Conservation (phyloP, 2,797 vertebrate genomes). For the Lates japonicus region DNA sequence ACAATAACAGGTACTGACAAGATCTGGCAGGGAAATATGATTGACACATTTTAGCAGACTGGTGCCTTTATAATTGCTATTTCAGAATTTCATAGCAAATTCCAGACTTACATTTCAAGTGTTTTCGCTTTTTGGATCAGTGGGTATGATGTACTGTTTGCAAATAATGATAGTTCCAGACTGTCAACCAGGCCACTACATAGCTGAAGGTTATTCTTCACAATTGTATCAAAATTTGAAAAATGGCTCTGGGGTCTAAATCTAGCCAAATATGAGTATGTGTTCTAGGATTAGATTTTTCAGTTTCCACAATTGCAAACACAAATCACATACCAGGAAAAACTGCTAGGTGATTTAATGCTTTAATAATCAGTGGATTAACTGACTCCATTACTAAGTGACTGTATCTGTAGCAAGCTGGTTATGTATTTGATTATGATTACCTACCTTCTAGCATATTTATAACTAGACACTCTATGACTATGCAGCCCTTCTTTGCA, state of each 20-base stretch:
- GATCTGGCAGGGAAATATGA: conserved; percentile 17
- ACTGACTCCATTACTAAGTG: conserved; percentile 34
- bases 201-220: conserved; percentile 21
- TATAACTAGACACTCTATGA: conserved; percentile 24
- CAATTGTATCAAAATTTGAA: neutral
- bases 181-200: neutral
- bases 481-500: conserved; percentile 1
- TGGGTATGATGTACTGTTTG: neutral
- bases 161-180: conserved; percentile 6
- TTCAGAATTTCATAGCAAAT: neutral
- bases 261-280: neutral
- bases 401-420: conserved; percentile 31
- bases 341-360: neutral
- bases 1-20: conserved; percentile 15
- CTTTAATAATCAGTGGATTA: no score
- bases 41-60: neutral
- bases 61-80: neutral
- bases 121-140: conserved; percentile 9
- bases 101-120: neutral
- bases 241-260: neutral
- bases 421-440: conserved; percentile 4
- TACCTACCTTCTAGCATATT: neutral
- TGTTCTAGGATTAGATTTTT: conserved; percentile 18
- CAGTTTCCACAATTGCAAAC: conserved; percentile 16
- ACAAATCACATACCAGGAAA: conserved; percentile 33